Conservation (phyloP, 1,140 invertebrate species). For the Heliconius hermathena region DNA sequence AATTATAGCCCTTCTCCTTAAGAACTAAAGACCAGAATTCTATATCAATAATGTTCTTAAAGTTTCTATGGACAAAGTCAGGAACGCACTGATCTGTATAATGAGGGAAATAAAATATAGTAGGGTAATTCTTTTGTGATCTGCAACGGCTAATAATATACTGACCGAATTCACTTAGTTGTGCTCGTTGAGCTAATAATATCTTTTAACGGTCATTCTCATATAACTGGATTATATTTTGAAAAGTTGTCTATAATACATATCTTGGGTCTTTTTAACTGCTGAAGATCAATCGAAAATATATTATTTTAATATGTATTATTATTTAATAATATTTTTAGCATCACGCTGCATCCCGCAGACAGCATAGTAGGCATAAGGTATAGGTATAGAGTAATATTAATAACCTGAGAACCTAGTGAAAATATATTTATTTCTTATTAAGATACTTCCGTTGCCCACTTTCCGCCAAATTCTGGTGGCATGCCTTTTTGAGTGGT, state of each 20-base stretch:
- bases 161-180: constrained; percentile 24
- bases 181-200: constrained; percentile 12
- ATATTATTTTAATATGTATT: too few relatives aligned
- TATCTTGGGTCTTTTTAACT: neutral
- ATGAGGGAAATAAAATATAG: constrained; percentile 40
- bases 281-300: neutral
- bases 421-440: too few relatives aligned
- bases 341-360: too few relatives aligned
- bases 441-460: too few relatives aligned
- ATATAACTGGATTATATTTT: neutral
- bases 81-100: constrained; percentile 40
- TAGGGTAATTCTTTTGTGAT: constrained; percentile 34
- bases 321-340: too few relatives aligned
- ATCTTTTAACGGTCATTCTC: neutral
- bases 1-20: neutral
- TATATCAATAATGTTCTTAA: neutral
- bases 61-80: constrained; percentile 29
- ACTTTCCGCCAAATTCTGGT: too few relatives aligned
- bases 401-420: too few relatives aligned
- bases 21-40: neutral
- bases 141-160: constrained; percentile 31
- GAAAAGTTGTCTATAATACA: neutral
- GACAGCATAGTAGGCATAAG: too few relatives aligned
- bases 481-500: too few relatives aligned
- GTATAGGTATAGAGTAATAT: too few relatives aligned